Percentiles rank a stretch among this genome's conserved stretches.
phyloP scores from a whole-genome alignment of 2,113 vertebrate genomes.

The Microtus oregoni region DNA sequence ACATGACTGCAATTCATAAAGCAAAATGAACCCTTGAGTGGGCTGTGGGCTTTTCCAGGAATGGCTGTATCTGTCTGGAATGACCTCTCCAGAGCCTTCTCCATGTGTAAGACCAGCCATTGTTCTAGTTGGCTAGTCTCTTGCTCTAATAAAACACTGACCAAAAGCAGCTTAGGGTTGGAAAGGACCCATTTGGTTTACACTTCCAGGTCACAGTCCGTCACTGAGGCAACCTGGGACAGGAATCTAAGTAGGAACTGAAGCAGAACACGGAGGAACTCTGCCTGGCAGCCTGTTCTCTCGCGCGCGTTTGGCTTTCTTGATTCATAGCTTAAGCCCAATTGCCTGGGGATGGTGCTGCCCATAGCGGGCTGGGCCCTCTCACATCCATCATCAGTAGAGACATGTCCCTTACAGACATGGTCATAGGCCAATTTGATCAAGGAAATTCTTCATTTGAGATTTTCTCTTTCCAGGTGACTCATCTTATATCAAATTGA shows the following conservation, averaged over 20 bases:
- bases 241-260: background rate
- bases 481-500: background rate
- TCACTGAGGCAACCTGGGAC: background rate
- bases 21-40: background rate
- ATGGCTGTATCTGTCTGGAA: background rate
- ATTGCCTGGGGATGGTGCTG: background rate
- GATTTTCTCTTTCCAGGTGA: background rate
- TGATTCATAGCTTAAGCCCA: background rate
- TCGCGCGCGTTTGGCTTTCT: background rate
- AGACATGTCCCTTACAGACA: background rate
- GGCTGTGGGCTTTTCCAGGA: background rate
- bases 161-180: background rate
- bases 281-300: background rate
- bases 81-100: background rate
- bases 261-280: background rate
- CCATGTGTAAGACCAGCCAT: background rate
- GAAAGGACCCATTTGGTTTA: background rate
- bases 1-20: background rate
- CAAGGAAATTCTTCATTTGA: background rate
- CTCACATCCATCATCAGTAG: background rate
- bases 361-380: background rate
- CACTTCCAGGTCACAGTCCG: background rate
- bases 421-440: background rate
- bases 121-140: background rate
- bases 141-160: background rate